phyloP scores from a whole-genome alignment of 2,888 invertebrate genomes.

The Heliothis peltigera region DNA sequence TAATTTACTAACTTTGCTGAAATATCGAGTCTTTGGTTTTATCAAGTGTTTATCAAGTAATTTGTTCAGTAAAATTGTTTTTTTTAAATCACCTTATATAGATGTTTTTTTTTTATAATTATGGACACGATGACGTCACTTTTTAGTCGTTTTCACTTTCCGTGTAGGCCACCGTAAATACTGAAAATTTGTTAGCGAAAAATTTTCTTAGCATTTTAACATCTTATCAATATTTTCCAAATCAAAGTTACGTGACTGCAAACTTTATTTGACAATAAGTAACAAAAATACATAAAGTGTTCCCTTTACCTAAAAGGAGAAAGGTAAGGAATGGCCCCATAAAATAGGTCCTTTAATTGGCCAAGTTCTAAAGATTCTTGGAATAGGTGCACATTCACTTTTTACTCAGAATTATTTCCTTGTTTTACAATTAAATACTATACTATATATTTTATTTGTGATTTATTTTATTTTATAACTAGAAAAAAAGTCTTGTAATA shows the following conservation, averaged over 20 bases:
- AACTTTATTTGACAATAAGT: not conserved
- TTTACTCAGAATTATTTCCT: conserved; percentile 22
- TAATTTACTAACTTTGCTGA: conserved; percentile 58
- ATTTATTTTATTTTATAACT: conserved; percentile 18
- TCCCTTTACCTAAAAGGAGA: not conserved
- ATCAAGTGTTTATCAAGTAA: conserved; percentile 18
- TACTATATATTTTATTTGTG: conserved; percentile 17
- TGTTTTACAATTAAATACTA: conserved; percentile 25
- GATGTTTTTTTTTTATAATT: not conserved
- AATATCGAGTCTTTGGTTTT: conserved; percentile 32
- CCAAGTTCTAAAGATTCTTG: conserved; percentile 18
- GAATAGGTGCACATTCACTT: conserved; percentile 17
- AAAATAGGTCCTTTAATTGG: conserved; percentile 47
- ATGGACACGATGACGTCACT: too few relatives aligned
- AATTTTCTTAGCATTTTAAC: not conserved
- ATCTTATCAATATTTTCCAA: not conserved
- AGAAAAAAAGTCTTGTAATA: conserved; percentile 23
- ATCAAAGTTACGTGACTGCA: not conserved
- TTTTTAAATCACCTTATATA: not conserved
- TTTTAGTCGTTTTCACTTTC: too few relatives aligned
- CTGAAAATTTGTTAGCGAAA: too few relatives aligned
- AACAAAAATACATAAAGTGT: not conserved
- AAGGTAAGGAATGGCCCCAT: conserved; percentile 24
- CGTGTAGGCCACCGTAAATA: too few relatives aligned
- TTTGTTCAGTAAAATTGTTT: not conserved